Evolutionary conservation across 2,888 invertebrate genomes (phyloP).

Genomic region (Schrankia costaestrigalis): DNA sequence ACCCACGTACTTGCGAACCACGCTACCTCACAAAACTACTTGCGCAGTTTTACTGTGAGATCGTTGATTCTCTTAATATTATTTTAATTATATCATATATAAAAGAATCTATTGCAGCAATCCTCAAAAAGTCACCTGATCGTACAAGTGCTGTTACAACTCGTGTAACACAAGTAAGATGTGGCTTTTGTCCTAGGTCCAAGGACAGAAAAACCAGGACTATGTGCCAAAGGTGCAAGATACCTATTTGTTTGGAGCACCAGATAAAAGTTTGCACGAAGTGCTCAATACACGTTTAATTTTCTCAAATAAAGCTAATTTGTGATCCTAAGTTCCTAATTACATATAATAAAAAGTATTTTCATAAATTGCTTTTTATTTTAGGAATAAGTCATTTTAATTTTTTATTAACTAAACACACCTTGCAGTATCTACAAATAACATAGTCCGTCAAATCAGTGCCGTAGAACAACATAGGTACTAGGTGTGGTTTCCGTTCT

Average conservation of each 20-base stretch:
- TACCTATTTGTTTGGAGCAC: slow-evolving; percentile 6
- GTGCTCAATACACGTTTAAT: no score
- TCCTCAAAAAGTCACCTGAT: background rate
- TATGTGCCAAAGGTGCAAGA: slow-evolving; percentile 4
- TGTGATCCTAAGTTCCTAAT: no score
- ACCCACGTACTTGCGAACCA: background rate
- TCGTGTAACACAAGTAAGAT: slow-evolving; percentile 1
- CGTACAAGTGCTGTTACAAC: background rate
- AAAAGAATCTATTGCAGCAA: background rate
- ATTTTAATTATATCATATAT: background rate
- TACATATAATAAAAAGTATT: no score
- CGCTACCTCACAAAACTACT: no score
- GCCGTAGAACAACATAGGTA: no score
- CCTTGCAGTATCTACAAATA: no score
- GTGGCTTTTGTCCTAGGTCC: slow-evolving; percentile 5
- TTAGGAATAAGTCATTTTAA: no score
- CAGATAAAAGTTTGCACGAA: background rate
- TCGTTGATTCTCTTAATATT: background rate
- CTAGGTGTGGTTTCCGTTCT: no score
- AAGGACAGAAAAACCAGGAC: slow-evolving; percentile 5
- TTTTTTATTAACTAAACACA: no score
- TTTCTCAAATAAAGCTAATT: no score
- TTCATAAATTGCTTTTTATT: no score
- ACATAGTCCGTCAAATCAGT: no score
- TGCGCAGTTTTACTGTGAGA: background rate